A percentile compares a stretch with the other conserved stretches of the same genome.
Conservation (phyloP, 2,888 invertebrate species). For the Eurytoma californica region DNA sequence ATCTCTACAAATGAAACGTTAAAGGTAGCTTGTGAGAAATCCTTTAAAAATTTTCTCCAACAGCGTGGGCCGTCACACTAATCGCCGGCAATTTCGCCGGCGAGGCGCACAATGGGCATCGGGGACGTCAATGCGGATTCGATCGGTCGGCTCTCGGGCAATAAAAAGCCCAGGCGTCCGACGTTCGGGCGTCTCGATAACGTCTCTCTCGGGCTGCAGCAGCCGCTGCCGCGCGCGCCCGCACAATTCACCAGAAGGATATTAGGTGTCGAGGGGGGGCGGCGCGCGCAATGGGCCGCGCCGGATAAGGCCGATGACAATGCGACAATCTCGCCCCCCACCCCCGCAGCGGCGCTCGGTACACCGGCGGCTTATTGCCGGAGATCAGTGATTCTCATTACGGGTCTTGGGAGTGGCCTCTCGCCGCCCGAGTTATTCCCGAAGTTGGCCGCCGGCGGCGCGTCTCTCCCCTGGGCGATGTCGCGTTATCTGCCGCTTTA, state of each 20-base stretch:
- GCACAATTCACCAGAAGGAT: conserved; percentile 43
- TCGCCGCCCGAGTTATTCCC: conserved; percentile 4
- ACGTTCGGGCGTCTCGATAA: conserved; percentile 34
- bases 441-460: not conserved
- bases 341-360: not conserved
- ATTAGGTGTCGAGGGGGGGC: conserved; percentile 44
- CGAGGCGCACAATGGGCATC: no score
- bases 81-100: not conserved
- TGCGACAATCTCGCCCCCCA: conserved; percentile 19
- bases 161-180: not conserved
- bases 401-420: not conserved
- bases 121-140: conserved; percentile 1
- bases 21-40: no score
- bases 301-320: conserved; percentile 47
- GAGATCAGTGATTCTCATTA: conserved; percentile 51
- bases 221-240: not conserved
- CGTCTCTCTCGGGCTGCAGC: not conserved
- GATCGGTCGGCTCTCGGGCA: conserved; percentile 15
- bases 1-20: no score
- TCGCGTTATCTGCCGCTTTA: conserved; percentile 45
- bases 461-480: conserved; percentile 6
- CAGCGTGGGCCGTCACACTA: not conserved
- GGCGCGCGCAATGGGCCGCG: conserved; percentile 3
- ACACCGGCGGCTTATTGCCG: conserved; percentile 27
- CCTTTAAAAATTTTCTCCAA: no score